Percentiles rank a stretch among this genome's conserved stretches.
phyloP scores from a whole-genome alignment of 2,113 vertebrate species.

The Urocynchramus pylzowi region DNA sequence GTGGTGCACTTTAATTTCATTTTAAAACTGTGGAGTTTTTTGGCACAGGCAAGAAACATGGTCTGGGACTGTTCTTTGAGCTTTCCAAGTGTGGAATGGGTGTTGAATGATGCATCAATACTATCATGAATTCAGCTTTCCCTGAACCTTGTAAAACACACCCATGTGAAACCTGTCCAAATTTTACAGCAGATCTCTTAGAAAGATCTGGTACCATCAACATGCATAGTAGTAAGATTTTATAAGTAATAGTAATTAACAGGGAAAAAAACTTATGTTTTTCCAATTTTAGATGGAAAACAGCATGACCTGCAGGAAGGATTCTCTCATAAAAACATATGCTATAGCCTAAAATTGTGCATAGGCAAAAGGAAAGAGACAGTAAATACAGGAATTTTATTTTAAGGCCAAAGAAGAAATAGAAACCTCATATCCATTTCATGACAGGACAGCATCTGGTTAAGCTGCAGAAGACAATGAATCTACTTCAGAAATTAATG shows the following conservation, averaged over 20 bases:
- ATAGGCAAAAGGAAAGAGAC: neutral
- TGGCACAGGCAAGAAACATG: neutral
- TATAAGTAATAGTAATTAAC: neutral
- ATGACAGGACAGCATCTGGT: neutral
- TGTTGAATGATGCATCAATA: neutral
- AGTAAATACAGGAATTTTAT: neutral
- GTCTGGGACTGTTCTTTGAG: neutral
- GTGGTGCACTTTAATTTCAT: neutral
- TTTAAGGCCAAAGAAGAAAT: neutral
- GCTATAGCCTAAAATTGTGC: neutral
- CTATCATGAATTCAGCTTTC: neutral
- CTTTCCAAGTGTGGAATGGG: neutral
- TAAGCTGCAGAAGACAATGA: neutral
- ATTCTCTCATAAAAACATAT: neutral
- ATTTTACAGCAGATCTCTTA: neutral
- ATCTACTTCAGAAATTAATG: neutral
- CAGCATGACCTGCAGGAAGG: neutral
- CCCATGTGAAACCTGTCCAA: neutral
- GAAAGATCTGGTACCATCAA: neutral
- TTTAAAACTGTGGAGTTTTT: neutral
- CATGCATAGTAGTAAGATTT: neutral
- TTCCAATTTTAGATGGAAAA: neutral
- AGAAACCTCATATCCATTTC: neutral
- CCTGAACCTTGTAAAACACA: neutral
- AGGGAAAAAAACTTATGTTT: neutral